A percentile compares a stretch with the other conserved stretches of the same genome.
Conservation (phyloP, 1,140 invertebrate species). For the Mizuhopecten yessoensis region DNA sequence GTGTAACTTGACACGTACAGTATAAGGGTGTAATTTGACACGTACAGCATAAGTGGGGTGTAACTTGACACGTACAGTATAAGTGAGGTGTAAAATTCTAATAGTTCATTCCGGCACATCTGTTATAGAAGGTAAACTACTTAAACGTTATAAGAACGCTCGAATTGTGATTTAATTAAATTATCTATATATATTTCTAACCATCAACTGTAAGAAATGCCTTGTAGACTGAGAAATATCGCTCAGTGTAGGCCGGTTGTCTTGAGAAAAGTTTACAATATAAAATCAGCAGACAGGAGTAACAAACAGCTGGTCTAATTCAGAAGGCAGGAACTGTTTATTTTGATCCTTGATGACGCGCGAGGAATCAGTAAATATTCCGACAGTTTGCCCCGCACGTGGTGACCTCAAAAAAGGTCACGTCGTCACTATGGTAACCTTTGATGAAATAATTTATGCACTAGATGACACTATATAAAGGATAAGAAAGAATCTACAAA, state of each 20-base stretch:
- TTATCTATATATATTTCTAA: neutral
- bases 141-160: too few relatives aligned
- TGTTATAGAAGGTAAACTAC: too few relatives aligned
- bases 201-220: neutral
- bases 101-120: too few relatives aligned
- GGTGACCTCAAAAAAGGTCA: neutral
- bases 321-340: neutral
- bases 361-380: neutral
- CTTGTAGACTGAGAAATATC: neutral
- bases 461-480: neutral
- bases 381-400: neutral
- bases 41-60: too few relatives aligned
- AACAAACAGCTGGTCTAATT: neutral
- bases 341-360: conserved; percentile 3
- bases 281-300: neutral
- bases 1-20: too few relatives aligned
- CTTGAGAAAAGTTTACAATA: neutral
- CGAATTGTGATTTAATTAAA: too few relatives aligned
- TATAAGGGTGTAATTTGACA: too few relatives aligned
- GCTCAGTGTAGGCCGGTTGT: neutral
- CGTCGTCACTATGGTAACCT: neutral
- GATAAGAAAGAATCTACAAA: neutral
- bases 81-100: too few relatives aligned
- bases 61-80: too few relatives aligned
- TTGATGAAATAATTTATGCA: neutral